Evolutionary conservation across 2,797 vertebrate genomes (phyloP).

Genomic region (Xiphorhynchus erythropygius): DNA sequence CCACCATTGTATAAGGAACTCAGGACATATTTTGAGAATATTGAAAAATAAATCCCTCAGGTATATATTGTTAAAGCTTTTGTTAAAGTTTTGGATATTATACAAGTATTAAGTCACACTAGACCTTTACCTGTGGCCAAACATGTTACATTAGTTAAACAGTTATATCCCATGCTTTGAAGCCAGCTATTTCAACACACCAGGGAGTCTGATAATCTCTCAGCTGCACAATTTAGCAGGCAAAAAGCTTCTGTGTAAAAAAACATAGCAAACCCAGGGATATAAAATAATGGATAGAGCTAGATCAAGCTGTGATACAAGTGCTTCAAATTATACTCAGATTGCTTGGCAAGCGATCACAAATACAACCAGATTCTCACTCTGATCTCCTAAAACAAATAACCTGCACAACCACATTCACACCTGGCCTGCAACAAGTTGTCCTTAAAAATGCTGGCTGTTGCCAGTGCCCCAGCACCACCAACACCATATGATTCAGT

Average conservation of each 20-base stretch:
- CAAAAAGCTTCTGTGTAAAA: background rate
- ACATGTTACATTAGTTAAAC: background rate
- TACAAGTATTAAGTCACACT: background rate
- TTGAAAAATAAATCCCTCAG: background rate
- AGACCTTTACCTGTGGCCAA: conserved; percentile 35
- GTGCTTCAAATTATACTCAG: background rate
- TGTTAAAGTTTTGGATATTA: background rate
- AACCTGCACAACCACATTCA: background rate
- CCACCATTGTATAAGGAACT: background rate
- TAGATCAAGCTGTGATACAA: background rate
- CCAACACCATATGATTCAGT: background rate
- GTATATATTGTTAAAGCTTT: background rate
- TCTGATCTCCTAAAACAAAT: background rate
- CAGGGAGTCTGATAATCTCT: background rate
- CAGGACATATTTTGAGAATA: background rate
- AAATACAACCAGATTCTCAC: background rate
- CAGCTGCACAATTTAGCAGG: background rate
- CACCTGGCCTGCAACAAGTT: background rate
- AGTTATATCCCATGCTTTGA: background rate
- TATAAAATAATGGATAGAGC: background rate
- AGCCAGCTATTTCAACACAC: conserved; percentile 40
- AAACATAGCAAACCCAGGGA: background rate
- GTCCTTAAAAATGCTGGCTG: background rate
- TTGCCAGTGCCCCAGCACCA: background rate
- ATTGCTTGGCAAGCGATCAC: background rate